Evolutionary conservation across 2,888 invertebrate species (phyloP), one percentile per base, ranked within the genome.

Genomic region (Pecten maximus): DNA sequence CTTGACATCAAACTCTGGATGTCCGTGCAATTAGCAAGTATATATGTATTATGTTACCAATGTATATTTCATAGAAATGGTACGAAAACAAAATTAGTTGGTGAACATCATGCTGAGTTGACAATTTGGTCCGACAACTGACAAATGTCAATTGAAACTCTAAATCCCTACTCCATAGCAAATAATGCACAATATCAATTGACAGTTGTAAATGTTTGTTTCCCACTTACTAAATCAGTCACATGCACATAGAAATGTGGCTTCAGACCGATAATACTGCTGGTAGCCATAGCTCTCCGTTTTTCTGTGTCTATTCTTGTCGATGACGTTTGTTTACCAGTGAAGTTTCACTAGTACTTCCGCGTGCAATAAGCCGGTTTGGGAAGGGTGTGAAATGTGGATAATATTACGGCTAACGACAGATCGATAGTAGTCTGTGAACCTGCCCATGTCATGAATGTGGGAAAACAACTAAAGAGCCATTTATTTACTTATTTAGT

Each of bases 221-320:
- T 35, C 10, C 6, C 35, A 90, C 93, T 92, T 92, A 94, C 94
- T 93, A 92, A 90, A 88, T 94, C 93, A 86, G 94, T 89, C 28
- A 94, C 92, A 91, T 94, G 94, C 35, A 94, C 93, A 92, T 93
- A 94, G 86, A 94, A 93, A 23, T 91, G 87, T 28, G 93, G 94
- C 28, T 93, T 90, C 16, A 94, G 93, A 28, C 94, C 93, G 35
- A 93, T 92, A 54, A 94, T 93, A 86, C 28, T 87, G 88, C 15
- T 35, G 8, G 74, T 35, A 35, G 74, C 74, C 74, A 74, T 74
- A 35, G 10, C 28, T 74, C 10, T 74, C 74, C 28, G 0, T 35
- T n/a, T n/a, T 74, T 74, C 74, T 74, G 35, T 74, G 74, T 74
- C 74, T 74, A 74, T 74, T 74, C 74, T 74, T 74, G 74, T 74